phyloP scores from a whole-genome alignment of 1,140 invertebrate species.

The Hydropsyche tenuis region DNA sequence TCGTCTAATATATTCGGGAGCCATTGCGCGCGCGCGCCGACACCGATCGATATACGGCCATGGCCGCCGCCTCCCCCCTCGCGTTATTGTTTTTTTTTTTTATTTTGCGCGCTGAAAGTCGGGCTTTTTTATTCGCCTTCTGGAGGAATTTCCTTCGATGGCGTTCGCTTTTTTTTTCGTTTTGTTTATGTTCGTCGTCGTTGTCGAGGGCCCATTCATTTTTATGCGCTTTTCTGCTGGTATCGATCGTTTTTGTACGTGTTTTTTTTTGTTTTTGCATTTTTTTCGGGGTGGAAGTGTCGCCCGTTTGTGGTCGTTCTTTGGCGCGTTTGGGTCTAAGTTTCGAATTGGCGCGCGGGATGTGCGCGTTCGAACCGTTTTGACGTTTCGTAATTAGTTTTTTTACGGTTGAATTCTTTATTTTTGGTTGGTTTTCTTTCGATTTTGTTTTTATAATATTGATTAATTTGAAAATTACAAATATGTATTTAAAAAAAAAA shows the following conservation, averaged over 20 bases:
- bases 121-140: slow-evolving; percentile 24
- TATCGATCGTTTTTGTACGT: slow-evolving; percentile 8
- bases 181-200: slow-evolving; percentile 21
- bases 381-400: too few species aligned
- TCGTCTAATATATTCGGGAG: slow-evolving; percentile 47
- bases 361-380: too few species aligned
- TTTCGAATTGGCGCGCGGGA: too few species aligned
- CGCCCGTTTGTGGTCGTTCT: neutral
- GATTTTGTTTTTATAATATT: too few species aligned
- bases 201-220: neutral
- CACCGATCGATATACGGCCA: slow-evolving; percentile 44
- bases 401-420: too few species aligned
- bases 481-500: too few species aligned
- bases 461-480: too few species aligned
- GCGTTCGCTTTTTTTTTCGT: slow-evolving; percentile 22
- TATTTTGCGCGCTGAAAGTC: too few species aligned
- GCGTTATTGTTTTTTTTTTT: slow-evolving; percentile 48
- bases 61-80: slow-evolving; percentile 26
- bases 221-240: slow-evolving; percentile 21
- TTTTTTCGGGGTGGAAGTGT: neutral
- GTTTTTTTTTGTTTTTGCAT: neutral
- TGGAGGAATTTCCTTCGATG: neutral
- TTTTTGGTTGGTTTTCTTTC: too few species aligned
- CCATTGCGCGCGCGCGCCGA: slow-evolving; percentile 43
- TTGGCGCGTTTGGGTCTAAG: neutral